Base-by-base conservation (phyloP, 23 tunicate genomes). In the Styela plicata region DNA sequence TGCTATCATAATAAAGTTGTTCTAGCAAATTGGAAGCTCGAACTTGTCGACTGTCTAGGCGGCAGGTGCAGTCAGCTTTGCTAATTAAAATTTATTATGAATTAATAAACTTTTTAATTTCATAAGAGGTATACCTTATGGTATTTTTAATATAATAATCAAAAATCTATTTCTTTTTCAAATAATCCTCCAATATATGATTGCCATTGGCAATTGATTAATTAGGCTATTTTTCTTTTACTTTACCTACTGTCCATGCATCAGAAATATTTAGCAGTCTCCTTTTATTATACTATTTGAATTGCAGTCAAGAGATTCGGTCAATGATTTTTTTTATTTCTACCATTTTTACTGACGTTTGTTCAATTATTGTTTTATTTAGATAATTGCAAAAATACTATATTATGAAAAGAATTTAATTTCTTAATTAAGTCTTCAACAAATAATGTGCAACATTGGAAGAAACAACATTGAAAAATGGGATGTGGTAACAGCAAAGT, bases 401-500 rank as follows among this genome's bases (percentile, higher is more conserved):
- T 44, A 7, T 44, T 5, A 44, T 13, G 7, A 44, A 44, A 44
- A 44, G 7, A 5, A 13, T 44, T 44, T 7, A 7, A 5, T 44
- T 44, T 44, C 13, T 5, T 5, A 44, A 13, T 44, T 44, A 5
- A 13, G 13, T 44, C 57, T 44, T 13, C 57, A 44, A 44, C 57
- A 13, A 44, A 44, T 13, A 44, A 44, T 44, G 57, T 44, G 57
- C 13, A 44, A 5, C 57, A 44, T 7, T 5, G 13, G 57, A 44
- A 44, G 57, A 44, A 44, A 44, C 57, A 44, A 44, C 69, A 77
- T 10, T 10, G 24, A 73, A 52, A 52, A 23, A 84, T 84, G 87
- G 87, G 87, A 17, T 74, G 87, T 33, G 87, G 87, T 26, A 33
- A 74, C 74, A 84, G 87, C 87, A 74, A 84, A 64, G 74, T 84